Conservation (phyloP, 2,888 invertebrate species). For the Saturnia pavonia region DNA sequence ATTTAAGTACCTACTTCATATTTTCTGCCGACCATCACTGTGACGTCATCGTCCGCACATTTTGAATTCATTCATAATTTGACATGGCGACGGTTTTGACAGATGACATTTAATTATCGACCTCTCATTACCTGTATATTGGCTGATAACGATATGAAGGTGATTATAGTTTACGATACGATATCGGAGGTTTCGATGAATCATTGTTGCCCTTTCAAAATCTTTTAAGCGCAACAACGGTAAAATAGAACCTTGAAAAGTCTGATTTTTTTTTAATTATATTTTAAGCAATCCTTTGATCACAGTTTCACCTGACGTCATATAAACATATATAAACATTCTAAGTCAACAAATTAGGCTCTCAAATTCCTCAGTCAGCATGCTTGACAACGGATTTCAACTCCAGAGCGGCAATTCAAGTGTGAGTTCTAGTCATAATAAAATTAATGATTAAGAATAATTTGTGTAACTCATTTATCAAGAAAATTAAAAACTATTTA, state of each 20-base stretch:
- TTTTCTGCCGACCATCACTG: constrained; percentile 18
- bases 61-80: constrained; percentile 68
- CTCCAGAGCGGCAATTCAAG: too few relatives aligned
- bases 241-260: neutral
- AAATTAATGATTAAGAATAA: too few relatives aligned
- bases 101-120: constrained; percentile 79
- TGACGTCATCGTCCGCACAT: constrained; percentile 65
- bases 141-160: constrained; percentile 66
- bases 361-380: too few relatives aligned
- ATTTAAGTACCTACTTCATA: neutral
- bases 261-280: neutral
- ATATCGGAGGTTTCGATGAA: constrained; percentile 15
- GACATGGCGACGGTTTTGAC: constrained; percentile 74
- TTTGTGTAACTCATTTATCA: too few relatives aligned
- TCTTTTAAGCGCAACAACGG: neutral
- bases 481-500: too few relatives aligned
- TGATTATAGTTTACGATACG: constrained; percentile 41
- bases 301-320: neutral
- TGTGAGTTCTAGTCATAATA: too few relatives aligned
- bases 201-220: neutral
- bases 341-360: too few relatives aligned
- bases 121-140: constrained; percentile 78
- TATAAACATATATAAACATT: neutral
- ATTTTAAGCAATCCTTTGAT: neutral
- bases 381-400: too few relatives aligned